Evolutionary conservation across 2,113 vertebrate genomes (phyloP), one percentile per base, ranked within the genome.

Genomic region (Parotia lawesii): DNA sequence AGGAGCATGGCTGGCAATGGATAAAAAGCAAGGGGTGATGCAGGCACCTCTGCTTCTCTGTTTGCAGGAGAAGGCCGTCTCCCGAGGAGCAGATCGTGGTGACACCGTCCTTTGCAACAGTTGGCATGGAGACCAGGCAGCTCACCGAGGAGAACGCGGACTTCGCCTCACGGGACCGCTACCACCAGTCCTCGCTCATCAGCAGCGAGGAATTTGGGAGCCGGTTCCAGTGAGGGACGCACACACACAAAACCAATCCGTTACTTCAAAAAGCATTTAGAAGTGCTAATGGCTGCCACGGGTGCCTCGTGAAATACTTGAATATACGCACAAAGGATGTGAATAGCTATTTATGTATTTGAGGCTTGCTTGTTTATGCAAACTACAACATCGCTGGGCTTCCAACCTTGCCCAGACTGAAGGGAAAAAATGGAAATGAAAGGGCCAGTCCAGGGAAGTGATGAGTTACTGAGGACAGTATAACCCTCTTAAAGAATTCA

Each of bases 81-180:
- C 86, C 91, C 17, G 96, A 48, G 91, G 98, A 99, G 80, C 98
- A 98, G 97, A 98, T 99, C 6, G 97, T 99, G 71, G 95, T 99
- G 97, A 99, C 99, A 4, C 99, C 98, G 0, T 98, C 98, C 95
- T 96, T 98, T 94, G 97, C 97, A 11, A 96, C 95, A 71, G 97
- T 99, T 33, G 98, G 98, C 81, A 97, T 98, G 98, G 98, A 98
- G 97, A 99, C 99, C 96, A 98, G 97, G 44, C 99, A 99, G 97
- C 97, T 99, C 93, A 99, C 99, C 0, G 97, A 99, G 95, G 99
- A 99, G 96, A 99, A 99, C 6, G 82, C 96, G 5, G 99, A 99
- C 97, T 99, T 99, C 6, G 99, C 99, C 78, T 97, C 98, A 1
- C 98, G 99, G 64, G 98, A 98, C 86, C 99, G 98, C 62, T 99